Base-by-base conservation (phyloP, 2,113 vertebrate species). In the Nestor notabilis region DNA sequence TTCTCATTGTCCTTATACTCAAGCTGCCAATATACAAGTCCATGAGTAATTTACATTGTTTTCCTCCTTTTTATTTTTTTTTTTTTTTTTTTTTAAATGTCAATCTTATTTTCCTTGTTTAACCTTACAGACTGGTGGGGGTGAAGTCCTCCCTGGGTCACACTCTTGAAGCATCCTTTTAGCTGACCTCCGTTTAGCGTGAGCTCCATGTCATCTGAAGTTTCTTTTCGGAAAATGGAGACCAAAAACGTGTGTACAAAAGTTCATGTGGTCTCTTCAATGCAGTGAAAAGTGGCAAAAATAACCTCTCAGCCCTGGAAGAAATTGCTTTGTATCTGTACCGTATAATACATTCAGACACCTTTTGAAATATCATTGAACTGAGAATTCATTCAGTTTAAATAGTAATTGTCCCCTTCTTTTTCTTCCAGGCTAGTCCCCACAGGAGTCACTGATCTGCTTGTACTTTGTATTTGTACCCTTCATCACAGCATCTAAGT, bases 291-390 rank as follows among this genome's bases (percentile, higher is more conserved):
- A 92, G 39, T n/a, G 10, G 24, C 14, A 90, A 94, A 92, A 86
- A 49, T 35, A 70, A 86, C 33, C 52, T 68, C 13, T 63, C 84
- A 83, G 61, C 39, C 44, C 89, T 90, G 8, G 49, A 90, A 95
- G n/a, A 81, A 87, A 79, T 87, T 89, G 29, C 18, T 95, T 78
- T 93, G 29, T 78, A 75, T 93, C 55, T 86, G 60, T 84, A 55
- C 8, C 13, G 41, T 56, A 31, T n/a, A 86, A 84, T 52, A 68
- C 46, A 87, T 72, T 24, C 83, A 24, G 47, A 15, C 37, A 83
- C 46, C 84, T 93, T 60, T 84, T 72, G 25, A 60, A 63, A 41
- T 61, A 61, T 49, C 56, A 47, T 13, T 75, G 44, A 63, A 87
- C 47, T 39, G 44, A 92, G 17, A 66, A 90, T 28, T 89, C 31